A percentile compares a stretch with the other conserved stretches of the same genome.
Conservation (phyloP, 1,140 invertebrate genomes). For the Mercenaria mercenaria region DNA sequence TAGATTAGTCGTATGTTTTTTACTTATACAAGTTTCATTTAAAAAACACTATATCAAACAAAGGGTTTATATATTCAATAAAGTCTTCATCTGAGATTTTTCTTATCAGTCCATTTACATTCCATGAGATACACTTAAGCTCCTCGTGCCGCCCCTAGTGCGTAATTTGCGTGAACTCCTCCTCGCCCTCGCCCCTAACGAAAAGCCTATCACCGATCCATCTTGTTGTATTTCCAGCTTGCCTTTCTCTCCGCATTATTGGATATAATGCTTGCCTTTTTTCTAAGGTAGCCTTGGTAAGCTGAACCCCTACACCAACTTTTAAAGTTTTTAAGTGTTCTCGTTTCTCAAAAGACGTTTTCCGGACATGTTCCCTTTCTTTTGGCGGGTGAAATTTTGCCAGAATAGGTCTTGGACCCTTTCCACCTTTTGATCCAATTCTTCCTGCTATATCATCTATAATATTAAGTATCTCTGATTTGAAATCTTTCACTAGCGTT, state of each 20-base stretch:
- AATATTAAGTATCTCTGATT: not conserved
- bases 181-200: not conserved
- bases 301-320: not conserved
- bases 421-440: not conserved
- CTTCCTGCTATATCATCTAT: not conserved
- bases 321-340: not conserved
- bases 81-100: not conserved
- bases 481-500: not conserved
- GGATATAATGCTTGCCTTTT: not conserved
- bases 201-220: not conserved
- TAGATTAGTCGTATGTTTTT: not conserved
- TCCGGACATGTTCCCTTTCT: not conserved
- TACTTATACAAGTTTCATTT: conserved; percentile 6
- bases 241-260: not conserved
- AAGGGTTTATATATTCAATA: not conserved
- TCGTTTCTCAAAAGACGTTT: not conserved
- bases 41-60: conserved; percentile 6
- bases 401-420: not conserved
- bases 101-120: not conserved
- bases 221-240: not conserved
- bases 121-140: not conserved
- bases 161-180: not conserved
- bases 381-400: not conserved
- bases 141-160: conserved; percentile 27
- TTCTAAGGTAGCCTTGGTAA: not conserved